These are phyloP conservation scores for Condylostylus longicornis DNA, from an alignment of 1,140 invertebrate species.

Conservation along the genomic window DNA sequence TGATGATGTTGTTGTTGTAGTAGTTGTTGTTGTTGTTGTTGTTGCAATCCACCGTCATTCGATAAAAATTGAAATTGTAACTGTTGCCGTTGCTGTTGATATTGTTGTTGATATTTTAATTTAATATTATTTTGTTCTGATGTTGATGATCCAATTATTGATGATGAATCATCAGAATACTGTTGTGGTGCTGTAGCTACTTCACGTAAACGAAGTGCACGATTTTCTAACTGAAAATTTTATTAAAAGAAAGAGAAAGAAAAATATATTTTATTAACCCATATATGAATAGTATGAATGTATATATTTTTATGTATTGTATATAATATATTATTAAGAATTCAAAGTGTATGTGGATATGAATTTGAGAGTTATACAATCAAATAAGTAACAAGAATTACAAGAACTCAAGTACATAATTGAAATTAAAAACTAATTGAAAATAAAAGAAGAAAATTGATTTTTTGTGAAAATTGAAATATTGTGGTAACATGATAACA, in stretches of 20 bases:
- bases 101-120: not conserved
- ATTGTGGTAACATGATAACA: too few species aligned
- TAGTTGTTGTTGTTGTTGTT: slow-evolving; percentile 15
- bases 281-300: too few species aligned
- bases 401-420: too few species aligned
- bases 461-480: too few species aligned
- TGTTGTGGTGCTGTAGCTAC: slow-evolving; percentile 31
- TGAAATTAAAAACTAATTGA: too few species aligned
- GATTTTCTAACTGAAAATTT: slow-evolving; percentile 47
- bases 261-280: too few species aligned
- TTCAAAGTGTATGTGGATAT: too few species aligned
- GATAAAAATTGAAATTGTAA: not conserved
- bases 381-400: too few species aligned
- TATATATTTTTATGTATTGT: too few species aligned
- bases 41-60: slow-evolving; percentile 2
- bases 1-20: slow-evolving; percentile 4
- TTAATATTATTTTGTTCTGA: slow-evolving; percentile 1
- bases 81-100: slow-evolving; percentile 13
- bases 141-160: slow-evolving; percentile 9
- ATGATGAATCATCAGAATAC: slow-evolving; percentile 27
- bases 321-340: too few species aligned
- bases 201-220: slow-evolving; percentile 50
- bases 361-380: too few species aligned
- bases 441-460: too few species aligned
- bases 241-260: slow-evolving; percentile 6